Evolutionary conservation across 2,888 invertebrate species (phyloP).

Genomic region (Silvanus unidentatus): DNA sequence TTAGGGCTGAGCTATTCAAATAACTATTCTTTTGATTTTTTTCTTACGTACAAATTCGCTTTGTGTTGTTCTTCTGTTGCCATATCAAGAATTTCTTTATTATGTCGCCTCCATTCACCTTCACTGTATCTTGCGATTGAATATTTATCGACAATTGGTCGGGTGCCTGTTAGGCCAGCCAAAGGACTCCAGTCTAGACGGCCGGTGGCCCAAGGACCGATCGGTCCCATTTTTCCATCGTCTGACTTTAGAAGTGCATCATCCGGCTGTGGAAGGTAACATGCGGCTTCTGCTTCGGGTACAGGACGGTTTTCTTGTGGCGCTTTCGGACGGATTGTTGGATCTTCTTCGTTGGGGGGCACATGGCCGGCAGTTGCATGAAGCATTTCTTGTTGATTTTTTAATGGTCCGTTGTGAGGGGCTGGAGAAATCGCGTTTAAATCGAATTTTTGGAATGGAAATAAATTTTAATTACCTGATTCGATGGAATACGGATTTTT

Average conservation of each 20-base stretch:
- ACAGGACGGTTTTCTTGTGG: constrained; percentile 16
- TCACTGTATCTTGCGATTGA: constrained; percentile 67
- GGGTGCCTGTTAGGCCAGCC: constrained; percentile 63
- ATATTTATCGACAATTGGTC: constrained; percentile 70
- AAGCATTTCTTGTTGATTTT: constrained; percentile 4
- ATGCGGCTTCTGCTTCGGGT: constrained; percentile 23
- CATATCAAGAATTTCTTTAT: constrained; percentile 39
- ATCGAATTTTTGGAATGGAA: no score
- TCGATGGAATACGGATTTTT: not conserved
- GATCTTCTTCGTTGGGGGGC: constrained; percentile 7
- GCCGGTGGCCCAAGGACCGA: constrained; percentile 66
- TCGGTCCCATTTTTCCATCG: constrained; percentile 48
- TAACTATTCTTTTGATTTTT: not conserved
- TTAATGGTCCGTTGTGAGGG: constrained; percentile 8
- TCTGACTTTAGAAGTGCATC: constrained; percentile 37
- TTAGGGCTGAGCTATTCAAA: not conserved
- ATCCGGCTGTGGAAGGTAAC: constrained; percentile 54
- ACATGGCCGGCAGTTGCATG: constrained; percentile 22
- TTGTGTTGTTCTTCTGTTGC: constrained; percentile 34
- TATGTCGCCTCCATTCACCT: constrained; percentile 61
- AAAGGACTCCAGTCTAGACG: constrained; percentile 68
- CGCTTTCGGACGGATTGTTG: constrained; percentile 12
- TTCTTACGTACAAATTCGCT: constrained; percentile 34
- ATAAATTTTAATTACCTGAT: constrained; percentile 7
- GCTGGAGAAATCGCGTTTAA: not conserved